Conservation (phyloP, 2,797 vertebrate species). For the Thripadectes ignobilis region DNA sequence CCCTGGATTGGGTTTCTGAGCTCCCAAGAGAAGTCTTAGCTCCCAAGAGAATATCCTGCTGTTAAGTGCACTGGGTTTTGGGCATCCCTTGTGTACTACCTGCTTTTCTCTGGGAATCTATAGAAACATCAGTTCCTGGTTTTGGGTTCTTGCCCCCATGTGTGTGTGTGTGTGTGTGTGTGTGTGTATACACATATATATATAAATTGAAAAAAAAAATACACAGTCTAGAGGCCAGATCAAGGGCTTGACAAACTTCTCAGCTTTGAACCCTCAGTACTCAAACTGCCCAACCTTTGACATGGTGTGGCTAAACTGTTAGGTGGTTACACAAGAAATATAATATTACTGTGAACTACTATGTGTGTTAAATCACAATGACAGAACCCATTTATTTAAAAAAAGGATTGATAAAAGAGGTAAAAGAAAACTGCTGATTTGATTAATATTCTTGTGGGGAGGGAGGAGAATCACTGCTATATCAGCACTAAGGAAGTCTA, state of each 20-base stretch:
- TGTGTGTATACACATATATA: background rate
- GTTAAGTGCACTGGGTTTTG: background rate
- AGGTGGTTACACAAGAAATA: background rate
- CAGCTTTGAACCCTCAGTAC: background rate
- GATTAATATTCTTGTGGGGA: background rate
- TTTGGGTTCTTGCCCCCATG: background rate
- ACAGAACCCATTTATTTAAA: background rate
- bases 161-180: no score
- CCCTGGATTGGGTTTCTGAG: background rate
- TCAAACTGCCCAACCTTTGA: background rate
- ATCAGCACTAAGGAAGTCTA: background rate
- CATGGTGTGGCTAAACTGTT: background rate
- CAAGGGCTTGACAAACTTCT: fast-evolving
- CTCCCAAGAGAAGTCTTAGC: background rate
- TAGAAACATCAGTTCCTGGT: background rate
- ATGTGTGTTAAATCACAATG: background rate
- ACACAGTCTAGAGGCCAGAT: background rate
- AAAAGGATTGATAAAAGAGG: background rate
- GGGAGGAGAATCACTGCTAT: background rate
- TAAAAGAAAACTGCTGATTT: background rate
- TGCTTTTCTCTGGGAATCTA: background rate
- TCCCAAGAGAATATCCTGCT: fast-evolving
- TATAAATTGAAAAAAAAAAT: no score
- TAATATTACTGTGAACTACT: background rate
- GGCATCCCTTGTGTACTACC: background rate